A percentile compares a stretch with the other conserved stretches of the same genome.
phyloP scores from a whole-genome alignment of 2,797 vertebrate genomes.

The Anas flavirostris region DNA sequence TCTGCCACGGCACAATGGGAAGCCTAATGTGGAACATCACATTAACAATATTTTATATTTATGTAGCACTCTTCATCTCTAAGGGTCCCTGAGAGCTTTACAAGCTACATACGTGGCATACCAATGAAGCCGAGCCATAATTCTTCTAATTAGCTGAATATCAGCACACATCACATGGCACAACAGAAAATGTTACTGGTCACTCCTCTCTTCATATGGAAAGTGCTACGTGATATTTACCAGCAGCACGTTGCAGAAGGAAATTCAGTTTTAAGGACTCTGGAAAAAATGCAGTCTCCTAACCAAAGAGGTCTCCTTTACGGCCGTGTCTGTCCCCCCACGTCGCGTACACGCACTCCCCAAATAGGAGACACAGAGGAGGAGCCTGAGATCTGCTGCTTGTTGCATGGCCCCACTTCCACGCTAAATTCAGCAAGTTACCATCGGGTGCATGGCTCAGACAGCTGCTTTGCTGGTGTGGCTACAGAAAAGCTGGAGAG shows the following conservation, averaged over 20 bases:
- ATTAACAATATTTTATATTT: conserved; percentile 64
- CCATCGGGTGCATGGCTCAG: neutral
- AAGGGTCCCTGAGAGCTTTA: conserved; percentile 56
- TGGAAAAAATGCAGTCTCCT: neutral
- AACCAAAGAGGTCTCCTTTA: neutral
- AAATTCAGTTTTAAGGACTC: neutral
- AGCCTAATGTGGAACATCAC: conserved; percentile 1
- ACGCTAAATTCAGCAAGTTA: neutral
- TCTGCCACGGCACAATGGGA: conserved; percentile 51
- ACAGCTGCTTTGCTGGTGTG: neutral
- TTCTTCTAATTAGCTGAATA: conserved; percentile 61
- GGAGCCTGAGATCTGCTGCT: neutral
- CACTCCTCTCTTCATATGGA: neutral
- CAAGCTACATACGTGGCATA: conserved; percentile 45
- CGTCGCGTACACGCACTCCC: neutral
- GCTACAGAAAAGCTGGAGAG: neutral
- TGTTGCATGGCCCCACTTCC: neutral
- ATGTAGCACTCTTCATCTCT: conserved; percentile 46
- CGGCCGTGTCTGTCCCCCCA: neutral
- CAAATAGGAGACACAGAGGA: neutral
- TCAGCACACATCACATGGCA: neutral
- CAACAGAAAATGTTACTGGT: neutral
- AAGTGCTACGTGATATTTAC: neutral
- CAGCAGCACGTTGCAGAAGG: neutral
- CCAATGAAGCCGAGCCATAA: conserved; percentile 36